These are phyloP conservation scores for Magallana nippona DNA, from an alignment of 2,888 invertebrate species.

Conservation along the genomic window DNA sequence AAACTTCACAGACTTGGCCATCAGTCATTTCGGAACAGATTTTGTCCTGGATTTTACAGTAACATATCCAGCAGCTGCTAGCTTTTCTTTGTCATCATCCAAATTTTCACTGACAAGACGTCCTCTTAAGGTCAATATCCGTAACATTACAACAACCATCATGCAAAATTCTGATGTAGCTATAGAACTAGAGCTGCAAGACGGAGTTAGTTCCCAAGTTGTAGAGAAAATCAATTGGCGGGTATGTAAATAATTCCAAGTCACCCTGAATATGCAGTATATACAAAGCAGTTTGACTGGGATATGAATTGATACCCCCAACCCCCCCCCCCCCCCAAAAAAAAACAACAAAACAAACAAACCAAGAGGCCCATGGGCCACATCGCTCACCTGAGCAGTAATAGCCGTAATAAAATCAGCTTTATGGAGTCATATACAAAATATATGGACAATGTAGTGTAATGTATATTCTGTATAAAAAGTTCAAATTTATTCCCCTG, in stretches of 20 bases:
- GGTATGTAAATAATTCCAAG: conserved; percentile 48
- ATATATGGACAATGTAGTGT: too few species aligned
- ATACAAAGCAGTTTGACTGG: background rate
- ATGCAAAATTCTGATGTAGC: conserved; percentile 52
- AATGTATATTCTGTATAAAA: too few species aligned
- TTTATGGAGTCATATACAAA: too few species aligned
- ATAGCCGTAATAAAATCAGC: too few species aligned
- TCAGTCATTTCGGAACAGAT: conserved; percentile 68
- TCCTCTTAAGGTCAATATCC: conserved; percentile 52
- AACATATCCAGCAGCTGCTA: conserved; percentile 57
- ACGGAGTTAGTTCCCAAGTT: conserved; percentile 54
- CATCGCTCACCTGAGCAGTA: too few species aligned
- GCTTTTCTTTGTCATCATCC: conserved; percentile 58
- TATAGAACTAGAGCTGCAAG: conserved; percentile 55
- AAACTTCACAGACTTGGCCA: conserved; percentile 72
- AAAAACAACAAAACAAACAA: too few species aligned
- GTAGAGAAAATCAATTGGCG: conserved; percentile 61
- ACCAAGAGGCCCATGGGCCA: too few species aligned
- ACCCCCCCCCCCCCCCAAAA: too few species aligned
- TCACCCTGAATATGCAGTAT: background rate
- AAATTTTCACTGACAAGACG: conserved; percentile 56
- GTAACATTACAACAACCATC: conserved; percentile 50
- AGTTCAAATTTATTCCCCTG: too few species aligned
- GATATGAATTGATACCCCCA: background rate
- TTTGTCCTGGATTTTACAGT: conserved; percentile 70